Evolutionary conservation across 2,888 invertebrate species (phyloP), one percentile per base, ranked within the genome.

Genomic region (Carcina quercana): DNA sequence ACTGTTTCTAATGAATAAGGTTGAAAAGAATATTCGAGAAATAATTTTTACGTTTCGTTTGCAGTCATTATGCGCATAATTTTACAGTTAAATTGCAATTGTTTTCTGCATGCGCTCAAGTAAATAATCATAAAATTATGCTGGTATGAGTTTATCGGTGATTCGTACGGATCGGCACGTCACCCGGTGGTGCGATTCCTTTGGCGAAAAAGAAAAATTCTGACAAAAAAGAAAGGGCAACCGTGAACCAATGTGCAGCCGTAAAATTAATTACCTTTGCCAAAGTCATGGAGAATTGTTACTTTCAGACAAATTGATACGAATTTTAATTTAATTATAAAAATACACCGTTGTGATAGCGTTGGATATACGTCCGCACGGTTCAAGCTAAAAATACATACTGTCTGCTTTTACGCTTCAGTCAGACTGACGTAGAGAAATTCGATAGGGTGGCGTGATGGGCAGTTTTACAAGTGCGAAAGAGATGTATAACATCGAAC

Each of bases 311-410:
- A 45, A 51, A 47, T 57, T 37, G 10, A 37, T 38, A 30, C 11
- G 19, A 27, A 57, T 56, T 63, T 63, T 50, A 59, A 66, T 57
- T 60, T 59, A 54, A 59, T 58, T 68, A 56, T 42, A 56, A 61
- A 63, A 64, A 65, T 62, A 57, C 64, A 70, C 66, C 52, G 60
- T 57, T 37, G 43, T 37, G 43, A 45, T 38, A 40, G n/a, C 38
- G 35, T 28, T 34, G 26, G 26, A 20, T 32, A 50, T 40, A 74
- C 82, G 69, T 65, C 56, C 45, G 13, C 57, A 59, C 61, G 32
- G 32, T 37, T 39, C 57, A 50, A 55, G 64, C 53, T 73, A 76
- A 61, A 80, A 79, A 72, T 79, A 78, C 52, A 55, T 60, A 82
- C 82, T 80, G 73, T 53, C 47, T 45, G 47, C 47, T 24, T 24